A percentile compares a stretch with the other conserved stretches of the same genome.
Evolutionary conservation across 2,888 invertebrate genomes (phyloP).

Genomic region (Pachycephus smyrnensis): DNA sequence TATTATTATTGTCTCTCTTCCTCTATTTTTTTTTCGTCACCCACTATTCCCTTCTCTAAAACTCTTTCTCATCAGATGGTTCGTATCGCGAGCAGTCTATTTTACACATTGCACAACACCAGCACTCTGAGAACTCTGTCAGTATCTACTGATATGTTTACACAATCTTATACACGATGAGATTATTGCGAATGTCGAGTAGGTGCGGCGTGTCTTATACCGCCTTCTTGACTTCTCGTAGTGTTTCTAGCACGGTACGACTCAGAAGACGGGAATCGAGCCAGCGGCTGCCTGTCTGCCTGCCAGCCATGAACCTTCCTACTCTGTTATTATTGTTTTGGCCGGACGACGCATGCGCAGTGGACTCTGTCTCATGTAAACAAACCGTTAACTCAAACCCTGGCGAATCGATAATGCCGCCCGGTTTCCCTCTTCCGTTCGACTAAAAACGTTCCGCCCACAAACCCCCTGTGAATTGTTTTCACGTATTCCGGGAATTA

Average conservation of each 20-base stretch:
- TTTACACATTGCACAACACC: slow-evolving; percentile 20
- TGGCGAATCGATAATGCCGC: slow-evolving; percentile 61
- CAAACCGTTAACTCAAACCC: slow-evolving; percentile 65
- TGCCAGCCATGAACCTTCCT: slow-evolving; percentile 53
- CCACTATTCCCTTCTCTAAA: background rate
- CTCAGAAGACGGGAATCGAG: slow-evolving; percentile 23
- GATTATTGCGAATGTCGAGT: background rate
- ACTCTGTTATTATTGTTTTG: slow-evolving; percentile 66
- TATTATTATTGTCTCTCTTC: slow-evolving; percentile 8
- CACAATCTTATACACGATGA: background rate
- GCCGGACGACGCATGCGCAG: slow-evolving; percentile 60
- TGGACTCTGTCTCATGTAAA: slow-evolving; percentile 57
- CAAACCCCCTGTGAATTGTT: slow-evolving; percentile 1
- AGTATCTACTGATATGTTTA: background rate
- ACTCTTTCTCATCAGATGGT: slow-evolving; percentile 7
- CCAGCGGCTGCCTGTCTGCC: slow-evolving; percentile 30
- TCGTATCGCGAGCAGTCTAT: slow-evolving; percentile 17
- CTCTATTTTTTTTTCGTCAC: background rate
- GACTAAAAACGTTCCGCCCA: slow-evolving; percentile 1
- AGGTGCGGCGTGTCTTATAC: background rate
- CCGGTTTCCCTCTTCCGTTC: slow-evolving; percentile 16
- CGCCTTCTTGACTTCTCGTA: background rate
- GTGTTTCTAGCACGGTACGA: background rate
- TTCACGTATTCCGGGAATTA: background rate
- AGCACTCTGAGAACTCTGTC: background rate